Evolutionary conservation across 1,140 invertebrate species (phyloP).

Genomic region (Linepithema humile): DNA sequence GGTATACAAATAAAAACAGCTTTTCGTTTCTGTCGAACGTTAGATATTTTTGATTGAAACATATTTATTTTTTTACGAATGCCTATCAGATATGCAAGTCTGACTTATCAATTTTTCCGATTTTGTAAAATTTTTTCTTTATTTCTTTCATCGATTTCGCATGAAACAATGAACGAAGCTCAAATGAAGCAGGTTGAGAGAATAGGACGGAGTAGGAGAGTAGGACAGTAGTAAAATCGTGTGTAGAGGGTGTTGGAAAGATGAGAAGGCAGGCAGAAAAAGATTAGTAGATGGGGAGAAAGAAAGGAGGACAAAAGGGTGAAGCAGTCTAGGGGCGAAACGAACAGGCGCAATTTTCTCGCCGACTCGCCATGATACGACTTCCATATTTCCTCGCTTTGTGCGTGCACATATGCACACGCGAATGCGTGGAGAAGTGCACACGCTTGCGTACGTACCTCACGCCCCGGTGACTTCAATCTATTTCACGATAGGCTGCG

Average conservation of each 20-base stretch:
- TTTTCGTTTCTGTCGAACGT: too few species aligned
- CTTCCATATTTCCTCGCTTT: conserved; percentile 49
- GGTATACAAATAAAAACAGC: too few species aligned
- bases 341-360: conserved; percentile 58
- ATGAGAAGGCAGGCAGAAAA: conserved; percentile 4
- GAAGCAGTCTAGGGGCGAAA: conserved; percentile 13
- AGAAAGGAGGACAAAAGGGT: background rate
- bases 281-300: conserved; percentile 23
- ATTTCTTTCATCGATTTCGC: conserved; percentile 23
- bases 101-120: background rate
- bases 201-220: background rate
- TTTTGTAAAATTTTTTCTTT: background rate
- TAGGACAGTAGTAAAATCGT: background rate
- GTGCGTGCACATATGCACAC: conserved; percentile 34
- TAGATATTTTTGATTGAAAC: too few species aligned
- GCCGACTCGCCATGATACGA: conserved; percentile 31
- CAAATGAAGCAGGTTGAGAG: background rate
- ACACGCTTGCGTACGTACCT: conserved; percentile 39
- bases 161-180: background rate
- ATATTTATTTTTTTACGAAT: background rate
- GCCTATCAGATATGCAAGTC: background rate
- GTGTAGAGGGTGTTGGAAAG: background rate
- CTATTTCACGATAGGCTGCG: conserved; percentile 56
- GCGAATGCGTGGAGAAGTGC: conserved; percentile 34
- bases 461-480: conserved; percentile 54